Conservation (phyloP, 2,888 invertebrate species). For the Agrotis segetum region DNA sequence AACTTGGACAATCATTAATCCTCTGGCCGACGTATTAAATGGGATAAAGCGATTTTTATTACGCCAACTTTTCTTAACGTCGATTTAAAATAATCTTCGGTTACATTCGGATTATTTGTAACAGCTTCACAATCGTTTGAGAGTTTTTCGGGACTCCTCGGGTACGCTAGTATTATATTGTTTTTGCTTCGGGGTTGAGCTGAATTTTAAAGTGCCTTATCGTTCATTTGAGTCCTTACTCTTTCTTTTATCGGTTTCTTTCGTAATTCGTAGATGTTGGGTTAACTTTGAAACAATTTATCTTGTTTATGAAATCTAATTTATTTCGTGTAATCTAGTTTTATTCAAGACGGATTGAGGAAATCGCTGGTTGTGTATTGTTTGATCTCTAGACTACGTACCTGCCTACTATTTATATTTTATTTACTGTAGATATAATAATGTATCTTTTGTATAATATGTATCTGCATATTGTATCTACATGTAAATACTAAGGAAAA, state of each 20-base stretch:
- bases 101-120: constrained; percentile 65
- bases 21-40: constrained; percentile 73
- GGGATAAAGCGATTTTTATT: constrained; percentile 75
- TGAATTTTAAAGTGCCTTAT: constrained; percentile 64
- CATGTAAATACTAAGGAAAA: too few relatives aligned
- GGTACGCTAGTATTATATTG: too few relatives aligned
- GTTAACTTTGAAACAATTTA: constrained; percentile 57
- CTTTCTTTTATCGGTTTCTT: constrained; percentile 57
- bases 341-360: constrained; percentile 27
- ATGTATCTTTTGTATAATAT: too few relatives aligned
- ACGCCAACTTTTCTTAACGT: constrained; percentile 69
- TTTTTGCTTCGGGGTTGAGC: constrained; percentile 42
- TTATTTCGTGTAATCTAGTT: constrained; percentile 57
- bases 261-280: constrained; percentile 56
- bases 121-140: constrained; percentile 53
- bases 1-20: constrained; percentile 74
- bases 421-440: too few relatives aligned
- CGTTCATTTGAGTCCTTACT: constrained; percentile 59
- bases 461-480: too few relatives aligned
- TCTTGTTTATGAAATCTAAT: constrained; percentile 57
- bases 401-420: background rate
- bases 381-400: constrained; percentile 1
- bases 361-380: constrained; percentile 6
- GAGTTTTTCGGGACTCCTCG: constrained; percentile 49
- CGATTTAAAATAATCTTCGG: constrained; percentile 75